These are phyloP conservation scores for Microcebus murinus DNA, from an alignment of 2,113 vertebrate genomes.

Conservation along the genomic window DNA sequence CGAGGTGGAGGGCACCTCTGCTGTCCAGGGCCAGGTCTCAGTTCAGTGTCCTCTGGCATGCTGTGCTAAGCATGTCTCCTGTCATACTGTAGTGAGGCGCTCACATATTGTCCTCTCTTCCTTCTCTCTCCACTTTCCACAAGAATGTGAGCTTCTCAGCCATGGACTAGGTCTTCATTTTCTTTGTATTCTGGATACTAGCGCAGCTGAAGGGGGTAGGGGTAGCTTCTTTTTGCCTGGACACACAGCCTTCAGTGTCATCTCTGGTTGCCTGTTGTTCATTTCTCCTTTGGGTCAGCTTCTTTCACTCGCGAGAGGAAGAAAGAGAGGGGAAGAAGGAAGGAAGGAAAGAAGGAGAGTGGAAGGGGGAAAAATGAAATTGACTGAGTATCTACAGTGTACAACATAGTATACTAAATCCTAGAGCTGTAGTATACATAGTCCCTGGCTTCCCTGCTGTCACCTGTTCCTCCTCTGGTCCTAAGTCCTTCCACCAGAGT, in stretches of 20 bases:
- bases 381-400: no score
- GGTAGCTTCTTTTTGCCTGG: background rate
- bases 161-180: background rate
- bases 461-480: background rate
- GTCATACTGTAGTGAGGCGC: background rate
- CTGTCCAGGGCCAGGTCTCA: background rate
- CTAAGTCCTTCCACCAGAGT: background rate
- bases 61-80: background rate
- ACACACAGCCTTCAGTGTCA: background rate
- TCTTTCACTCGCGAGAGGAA: background rate
- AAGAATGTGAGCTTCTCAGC: background rate
- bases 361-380: background rate
- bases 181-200: background rate
- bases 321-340: background rate
- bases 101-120: rapidly evolving
- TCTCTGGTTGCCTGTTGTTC: background rate
- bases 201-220: background rate
- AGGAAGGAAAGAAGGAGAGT: no score
- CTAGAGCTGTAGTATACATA: background rate
- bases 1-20: background rate
- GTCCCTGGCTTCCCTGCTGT: background rate
- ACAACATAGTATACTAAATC: background rate
- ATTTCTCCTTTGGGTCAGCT: background rate
- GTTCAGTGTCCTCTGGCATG: no score
- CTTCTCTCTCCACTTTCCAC: background rate